Evolutionary conservation across 1,140 invertebrate species (phyloP).

Genomic region (Acromyrmex charruanus): DNA sequence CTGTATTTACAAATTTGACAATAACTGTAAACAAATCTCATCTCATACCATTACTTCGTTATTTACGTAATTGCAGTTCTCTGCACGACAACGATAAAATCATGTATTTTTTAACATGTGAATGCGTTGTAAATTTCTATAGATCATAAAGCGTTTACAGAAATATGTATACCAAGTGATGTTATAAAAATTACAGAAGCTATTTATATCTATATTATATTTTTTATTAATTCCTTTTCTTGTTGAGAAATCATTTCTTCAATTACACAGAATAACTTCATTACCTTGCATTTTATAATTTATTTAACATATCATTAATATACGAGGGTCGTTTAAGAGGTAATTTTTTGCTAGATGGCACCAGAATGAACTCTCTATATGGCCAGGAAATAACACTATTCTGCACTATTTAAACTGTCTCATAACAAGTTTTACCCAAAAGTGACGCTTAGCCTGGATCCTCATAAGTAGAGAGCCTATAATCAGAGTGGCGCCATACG

Average conservation of each 20-base stretch:
- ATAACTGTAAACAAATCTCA: slow-evolving; percentile 61
- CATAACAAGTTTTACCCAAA: too few species aligned
- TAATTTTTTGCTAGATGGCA: too few species aligned
- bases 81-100: slow-evolving; percentile 27
- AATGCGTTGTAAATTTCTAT: slow-evolving; percentile 37
- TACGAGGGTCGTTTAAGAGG: too few species aligned
- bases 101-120: slow-evolving; percentile 47
- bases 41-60: neutral
- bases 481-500: too few species aligned
- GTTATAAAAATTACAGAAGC: slow-evolving; percentile 44
- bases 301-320: slow-evolving; percentile 8
- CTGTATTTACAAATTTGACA: slow-evolving; percentile 74
- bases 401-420: too few species aligned
- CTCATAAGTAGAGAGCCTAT: too few species aligned
- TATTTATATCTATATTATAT: slow-evolving; percentile 29
- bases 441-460: too few species aligned
- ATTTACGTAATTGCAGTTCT: slow-evolving; percentile 35
- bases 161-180: slow-evolving; percentile 39
- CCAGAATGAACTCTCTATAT: too few species aligned
- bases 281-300: slow-evolving; percentile 5
- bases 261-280: neutral
- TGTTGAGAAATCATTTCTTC: neutral
- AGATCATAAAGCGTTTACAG: slow-evolving; percentile 35
- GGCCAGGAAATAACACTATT: too few species aligned
- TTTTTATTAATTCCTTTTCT: slow-evolving; percentile 8